Conservation (phyloP, 2,797 vertebrate genomes). For the Malacoctenus gilli region DNA sequence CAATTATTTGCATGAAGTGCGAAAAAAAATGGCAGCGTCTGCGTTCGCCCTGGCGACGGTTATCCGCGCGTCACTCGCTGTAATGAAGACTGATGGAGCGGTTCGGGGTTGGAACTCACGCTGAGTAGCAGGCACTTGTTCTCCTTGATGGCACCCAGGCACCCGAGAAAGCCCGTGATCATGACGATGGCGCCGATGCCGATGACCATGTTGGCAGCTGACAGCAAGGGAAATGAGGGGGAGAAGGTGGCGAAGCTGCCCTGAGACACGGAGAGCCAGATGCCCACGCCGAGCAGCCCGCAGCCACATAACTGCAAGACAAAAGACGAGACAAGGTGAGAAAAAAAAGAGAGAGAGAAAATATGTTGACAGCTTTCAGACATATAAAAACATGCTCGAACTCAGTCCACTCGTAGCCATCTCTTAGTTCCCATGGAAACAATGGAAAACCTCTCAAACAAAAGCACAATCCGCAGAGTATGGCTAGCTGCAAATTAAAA, state of each 20-base stretch:
- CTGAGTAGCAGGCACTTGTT: slow-evolving; percentile 99
- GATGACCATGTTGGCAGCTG: slow-evolving; percentile 97
- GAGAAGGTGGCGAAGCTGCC: slow-evolving; percentile 99
- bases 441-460: neutral
- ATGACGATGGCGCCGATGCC: slow-evolving; percentile 93
- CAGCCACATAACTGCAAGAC: slow-evolving; percentile 92
- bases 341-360: slow-evolving; percentile 14
- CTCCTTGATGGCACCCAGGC: slow-evolving; percentile 99
- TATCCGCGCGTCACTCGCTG: neutral
- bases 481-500: slow-evolving; percentile 12
- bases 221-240: slow-evolving; percentile 95
- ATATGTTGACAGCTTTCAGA: neutral
- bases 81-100: neutral
- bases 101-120: slow-evolving; percentile 82
- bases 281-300: slow-evolving; percentile 96
- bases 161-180: slow-evolving; percentile 98
- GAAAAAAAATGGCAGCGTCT: neutral
- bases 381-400: slow-evolving; percentile 4
- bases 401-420: slow-evolving; percentile 4
- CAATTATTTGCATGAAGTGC: neutral
- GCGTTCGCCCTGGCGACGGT: slow-evolving; percentile 6
- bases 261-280: slow-evolving; percentile 98
- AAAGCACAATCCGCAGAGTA: neutral
- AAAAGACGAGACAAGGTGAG: slow-evolving; percentile 52
- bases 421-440: neutral